phyloP scores from a whole-genome alignment of 2,797 vertebrate genomes.

The Steatocranus sp. region DNA sequence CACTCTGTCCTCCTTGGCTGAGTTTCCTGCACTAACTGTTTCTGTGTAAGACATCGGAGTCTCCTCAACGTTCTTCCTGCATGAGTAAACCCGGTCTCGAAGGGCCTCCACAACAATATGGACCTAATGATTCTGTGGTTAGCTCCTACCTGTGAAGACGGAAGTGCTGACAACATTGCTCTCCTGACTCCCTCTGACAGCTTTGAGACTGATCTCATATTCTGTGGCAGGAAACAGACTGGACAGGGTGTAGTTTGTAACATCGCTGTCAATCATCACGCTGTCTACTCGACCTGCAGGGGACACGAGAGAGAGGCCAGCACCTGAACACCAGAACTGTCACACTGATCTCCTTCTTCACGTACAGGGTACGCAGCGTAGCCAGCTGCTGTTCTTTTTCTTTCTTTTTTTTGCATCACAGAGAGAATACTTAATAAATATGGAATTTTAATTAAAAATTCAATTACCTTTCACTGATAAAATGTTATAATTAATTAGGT shows the following conservation, averaged over 20 bases:
- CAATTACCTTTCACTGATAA: constrained; percentile 33
- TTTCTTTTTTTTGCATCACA: neutral
- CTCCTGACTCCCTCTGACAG: constrained; percentile 85
- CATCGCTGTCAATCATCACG: constrained; percentile 82
- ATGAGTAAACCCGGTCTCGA: neutral
- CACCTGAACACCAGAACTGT: neutral
- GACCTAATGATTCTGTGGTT: neutral
- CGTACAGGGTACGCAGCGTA: neutral
- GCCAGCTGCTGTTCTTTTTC: neutral
- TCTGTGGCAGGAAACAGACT: constrained; percentile 88
- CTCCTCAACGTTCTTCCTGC: neutral
- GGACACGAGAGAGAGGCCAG: neutral
- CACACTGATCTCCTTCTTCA: neutral
- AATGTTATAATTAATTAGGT: constrained; percentile 44
- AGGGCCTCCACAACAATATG: neutral
- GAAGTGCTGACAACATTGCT: constrained; percentile 82
- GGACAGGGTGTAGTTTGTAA: constrained; percentile 82
- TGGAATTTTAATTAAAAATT: constrained; percentile 38
- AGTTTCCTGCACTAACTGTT: neutral
- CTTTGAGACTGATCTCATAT: constrained; percentile 87
- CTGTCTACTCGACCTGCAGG: constrained; percentile 86
- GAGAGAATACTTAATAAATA: constrained; percentile 11
- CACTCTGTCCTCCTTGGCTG: neutral
- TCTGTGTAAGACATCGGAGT: neutral
- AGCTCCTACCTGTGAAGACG: constrained; percentile 55